These are phyloP conservation scores for Florisuga fusca DNA, from an alignment of 2,797 vertebrate genomes.

Conservation along the genomic window DNA sequence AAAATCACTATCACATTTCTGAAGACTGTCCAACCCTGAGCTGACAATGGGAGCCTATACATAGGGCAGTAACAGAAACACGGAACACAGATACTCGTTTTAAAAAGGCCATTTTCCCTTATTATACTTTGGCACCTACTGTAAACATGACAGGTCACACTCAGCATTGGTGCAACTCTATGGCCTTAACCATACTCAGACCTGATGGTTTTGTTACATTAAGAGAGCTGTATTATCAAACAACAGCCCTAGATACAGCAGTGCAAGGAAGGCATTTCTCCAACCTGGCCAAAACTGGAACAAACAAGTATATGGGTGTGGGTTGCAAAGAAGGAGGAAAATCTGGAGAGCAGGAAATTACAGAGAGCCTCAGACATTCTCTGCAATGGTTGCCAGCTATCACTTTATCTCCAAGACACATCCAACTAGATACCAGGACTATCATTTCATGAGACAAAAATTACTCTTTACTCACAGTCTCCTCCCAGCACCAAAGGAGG, in stretches of 20 bases:
- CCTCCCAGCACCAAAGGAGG: neutral
- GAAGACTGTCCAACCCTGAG: neutral
- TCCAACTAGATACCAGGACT: neutral
- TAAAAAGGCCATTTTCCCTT: neutral
- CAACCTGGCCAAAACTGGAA: neutral
- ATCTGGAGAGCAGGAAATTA: conserved; percentile 34
- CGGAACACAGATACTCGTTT: neutral
- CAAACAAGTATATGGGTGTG: neutral
- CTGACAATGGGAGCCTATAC: neutral
- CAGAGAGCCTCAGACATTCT: neutral
- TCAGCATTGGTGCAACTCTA: neutral
- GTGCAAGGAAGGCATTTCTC: neutral
- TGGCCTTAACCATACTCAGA: neutral
- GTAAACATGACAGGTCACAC: neutral
- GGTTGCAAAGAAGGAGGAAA: neutral
- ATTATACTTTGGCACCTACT: neutral
- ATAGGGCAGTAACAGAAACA: neutral
- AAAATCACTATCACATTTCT: neutral
- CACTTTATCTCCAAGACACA: neutral
- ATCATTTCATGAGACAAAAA: neutral
- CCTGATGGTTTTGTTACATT: neutral
- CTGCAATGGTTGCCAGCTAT: neutral
- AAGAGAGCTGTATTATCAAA: neutral
- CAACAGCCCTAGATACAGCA: neutral
- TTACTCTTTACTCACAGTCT: neutral